Base-by-base conservation (phyloP, 2,113 vertebrate genomes). In the Leptodactylus fuscus region DNA sequence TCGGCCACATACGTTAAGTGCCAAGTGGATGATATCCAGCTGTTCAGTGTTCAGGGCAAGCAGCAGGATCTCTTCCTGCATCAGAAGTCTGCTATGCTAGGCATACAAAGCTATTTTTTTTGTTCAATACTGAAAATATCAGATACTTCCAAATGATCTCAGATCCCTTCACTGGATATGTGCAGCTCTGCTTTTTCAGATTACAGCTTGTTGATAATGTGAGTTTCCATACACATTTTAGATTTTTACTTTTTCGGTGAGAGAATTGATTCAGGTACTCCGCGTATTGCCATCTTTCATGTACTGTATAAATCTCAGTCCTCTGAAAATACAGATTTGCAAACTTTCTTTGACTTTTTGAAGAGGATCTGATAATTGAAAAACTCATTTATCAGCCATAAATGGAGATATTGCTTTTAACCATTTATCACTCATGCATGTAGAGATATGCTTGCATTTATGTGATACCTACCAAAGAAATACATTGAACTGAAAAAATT, bases 31-130 rank as follows among this genome's bases (percentile, higher is more conserved):
- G 65, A 69, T 38, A 69, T 69, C 65, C 65, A 36, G 65, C 65
- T 69, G 65, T 69, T 69, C 65, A 22, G 65, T 69, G 65, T 69
- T 69, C 65, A 69, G 65, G 65, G 65, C 65, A 22, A 69, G 65
- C 65, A 69, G 65, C 65, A 22, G 65, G 65, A 69, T 38, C 16
- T 69, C 65, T 69, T 69, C 65, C 65, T 69, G 65, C 65, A 69
- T 69, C 34, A 38, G 32, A 69, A 69, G 65, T 20, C 34, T 36
- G 65, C 34, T 36, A 36, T 9, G 65, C 65, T 22, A 69, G 34
- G 65, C 32, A 69, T 69, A 69, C 65, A 69, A 69, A 69, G 65
- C 65, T 1, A 69, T 9, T 67, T 65, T 60, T 65, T 34, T 67
- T 34, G 62, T 67, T 29, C 15, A 2, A 38, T 38, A 69, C 34